Conservation (phyloP, 2,113 vertebrate genomes). For the Dendrocopos noguchii region DNA sequence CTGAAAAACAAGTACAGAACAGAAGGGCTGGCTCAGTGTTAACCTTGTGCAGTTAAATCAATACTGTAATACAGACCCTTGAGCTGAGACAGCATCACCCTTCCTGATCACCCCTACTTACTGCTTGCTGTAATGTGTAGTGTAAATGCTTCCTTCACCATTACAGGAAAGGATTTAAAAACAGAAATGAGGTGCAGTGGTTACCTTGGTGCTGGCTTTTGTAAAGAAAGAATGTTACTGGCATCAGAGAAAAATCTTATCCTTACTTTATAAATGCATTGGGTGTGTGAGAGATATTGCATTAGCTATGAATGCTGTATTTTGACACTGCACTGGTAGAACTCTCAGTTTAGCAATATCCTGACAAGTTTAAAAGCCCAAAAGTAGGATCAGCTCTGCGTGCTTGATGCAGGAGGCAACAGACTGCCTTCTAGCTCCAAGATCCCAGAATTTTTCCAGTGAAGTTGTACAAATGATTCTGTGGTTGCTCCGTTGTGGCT, state of each 20-base stretch:
- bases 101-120: background rate
- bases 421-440: background rate
- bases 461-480: background rate
- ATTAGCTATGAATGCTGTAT: background rate
- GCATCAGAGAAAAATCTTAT: background rate
- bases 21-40: conserved; percentile 39
- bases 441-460: background rate
- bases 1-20: conserved; percentile 32
- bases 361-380: background rate
- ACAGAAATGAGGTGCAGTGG: background rate
- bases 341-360: background rate
- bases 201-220: background rate
- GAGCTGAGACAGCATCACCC: conserved; percentile 15
- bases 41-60: conserved; percentile 50
- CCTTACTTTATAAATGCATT: background rate
- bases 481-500: background rate
- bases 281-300: background rate
- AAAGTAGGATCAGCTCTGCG: background rate
- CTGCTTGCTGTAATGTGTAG: background rate
- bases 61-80: conserved; percentile 47
- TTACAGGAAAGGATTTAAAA: background rate
- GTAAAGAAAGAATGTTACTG: background rate
- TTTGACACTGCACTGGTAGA: background rate
- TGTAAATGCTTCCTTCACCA: background rate
- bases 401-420: background rate